A percentile compares a stretch with the other conserved stretches of the same genome.
Evolutionary conservation across 2,113 vertebrate species (phyloP).

Genomic region (Cochlearius cochlearius): DNA sequence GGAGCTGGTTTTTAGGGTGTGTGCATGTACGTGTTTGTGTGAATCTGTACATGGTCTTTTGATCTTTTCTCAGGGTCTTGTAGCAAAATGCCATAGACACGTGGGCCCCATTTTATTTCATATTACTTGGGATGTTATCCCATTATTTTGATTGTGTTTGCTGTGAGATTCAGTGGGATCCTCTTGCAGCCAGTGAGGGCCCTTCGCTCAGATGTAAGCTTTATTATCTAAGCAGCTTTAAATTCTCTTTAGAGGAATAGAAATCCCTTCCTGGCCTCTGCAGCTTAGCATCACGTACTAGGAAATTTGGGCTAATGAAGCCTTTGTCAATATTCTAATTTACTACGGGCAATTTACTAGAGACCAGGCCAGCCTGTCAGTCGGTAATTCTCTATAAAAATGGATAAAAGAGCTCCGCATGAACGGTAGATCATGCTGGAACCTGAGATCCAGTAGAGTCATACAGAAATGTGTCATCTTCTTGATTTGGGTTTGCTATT

Average conservation of each 20-base stretch:
- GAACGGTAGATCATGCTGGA: background rate
- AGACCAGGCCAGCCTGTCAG: background rate
- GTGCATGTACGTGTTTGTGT: rapidly evolving
- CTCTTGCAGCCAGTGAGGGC: background rate
- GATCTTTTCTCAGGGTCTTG: background rate
- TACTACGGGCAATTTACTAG: background rate
- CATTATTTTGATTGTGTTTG: background rate
- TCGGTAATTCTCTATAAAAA: background rate
- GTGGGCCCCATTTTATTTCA: background rate
- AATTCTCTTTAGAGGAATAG: background rate
- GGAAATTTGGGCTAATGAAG: background rate
- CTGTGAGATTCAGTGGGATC: background rate
- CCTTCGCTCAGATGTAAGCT: background rate
- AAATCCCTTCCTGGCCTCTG: background rate
- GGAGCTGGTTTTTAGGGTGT: background rate
- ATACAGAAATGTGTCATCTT: background rate
- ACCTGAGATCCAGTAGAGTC: background rate
- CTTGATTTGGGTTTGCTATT: background rate
- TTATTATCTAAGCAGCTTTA: background rate
- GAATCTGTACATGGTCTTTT: background rate
- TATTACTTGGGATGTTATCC: background rate
- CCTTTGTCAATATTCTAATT: background rate
- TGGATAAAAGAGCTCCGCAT: background rate
- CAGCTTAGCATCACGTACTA: background rate
- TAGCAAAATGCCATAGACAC: background rate